phyloP scores from a whole-genome alignment of 2,888 invertebrate genomes.

The Ichneumoninae sp. region DNA sequence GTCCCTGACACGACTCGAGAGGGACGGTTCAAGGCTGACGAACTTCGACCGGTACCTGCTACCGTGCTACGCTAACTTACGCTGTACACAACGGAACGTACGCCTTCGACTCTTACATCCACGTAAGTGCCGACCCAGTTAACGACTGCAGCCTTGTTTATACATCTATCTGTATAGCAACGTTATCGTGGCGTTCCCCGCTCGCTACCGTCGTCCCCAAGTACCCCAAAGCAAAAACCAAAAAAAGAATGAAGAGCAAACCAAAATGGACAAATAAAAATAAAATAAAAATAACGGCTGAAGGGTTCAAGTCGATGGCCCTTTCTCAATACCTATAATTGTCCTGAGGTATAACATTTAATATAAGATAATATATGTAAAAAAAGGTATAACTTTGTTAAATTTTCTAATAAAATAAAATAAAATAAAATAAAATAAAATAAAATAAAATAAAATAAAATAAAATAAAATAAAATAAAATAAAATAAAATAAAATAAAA shows the following conservation, averaged over 20 bases:
- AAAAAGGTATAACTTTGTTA: too few species aligned
- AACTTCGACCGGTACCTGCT: constrained; percentile 65
- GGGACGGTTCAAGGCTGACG: constrained; percentile 67
- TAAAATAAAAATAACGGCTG: too few species aligned
- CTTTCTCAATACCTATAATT: too few species aligned
- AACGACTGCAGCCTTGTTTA: constrained; percentile 8
- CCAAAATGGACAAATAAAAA: not conserved
- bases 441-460: too few species aligned
- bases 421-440: too few species aligned
- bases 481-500: too few species aligned
- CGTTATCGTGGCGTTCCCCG: constrained; percentile 25
- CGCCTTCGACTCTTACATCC: constrained; percentile 54
- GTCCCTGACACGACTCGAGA: constrained; percentile 66
- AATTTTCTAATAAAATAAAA: too few species aligned
- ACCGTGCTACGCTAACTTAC: constrained; percentile 23
- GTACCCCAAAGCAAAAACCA: not conserved
- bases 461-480: too few species aligned
- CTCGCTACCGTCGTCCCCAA: not conserved
- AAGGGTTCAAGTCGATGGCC: too few species aligned
- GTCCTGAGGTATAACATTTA: too few species aligned
- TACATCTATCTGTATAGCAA: not conserved
- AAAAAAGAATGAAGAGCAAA: not conserved
- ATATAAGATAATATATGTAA: too few species aligned
- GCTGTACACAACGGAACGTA: constrained; percentile 11
- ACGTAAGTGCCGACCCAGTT: constrained; percentile 60